Evolutionary conservation across 2,113 vertebrate species (phyloP), one percentile per base, ranked within the genome.

Genomic region (Pollimyrus isidori): DNA sequence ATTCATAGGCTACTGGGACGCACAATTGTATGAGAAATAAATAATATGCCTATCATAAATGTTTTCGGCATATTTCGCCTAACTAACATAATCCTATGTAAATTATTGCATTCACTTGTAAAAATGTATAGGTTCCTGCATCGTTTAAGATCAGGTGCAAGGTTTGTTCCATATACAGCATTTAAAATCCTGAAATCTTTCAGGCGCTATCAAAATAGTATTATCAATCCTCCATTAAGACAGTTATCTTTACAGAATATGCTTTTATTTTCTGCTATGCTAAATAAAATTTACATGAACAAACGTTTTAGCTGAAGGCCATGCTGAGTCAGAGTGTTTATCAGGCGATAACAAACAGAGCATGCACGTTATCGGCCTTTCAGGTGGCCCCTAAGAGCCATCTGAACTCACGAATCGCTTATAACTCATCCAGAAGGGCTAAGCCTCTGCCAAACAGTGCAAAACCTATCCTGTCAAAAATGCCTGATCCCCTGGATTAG

Each of bases 361-460:
- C 91, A 91, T 91, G 92, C 91, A 90, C 91, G 92, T 93, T 93
- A 94, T 94, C 94, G 93, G 92, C 94, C 94, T 95, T 94, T 91
- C 92, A 65, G 84, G 93, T 93, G 92, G 94, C 93, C 92, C 93
- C 87, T 91, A 1, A 90, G 92, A 94, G 93, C 94, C 92, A 93
- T 95, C 93, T 93, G 94, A 95, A 95, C 86, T 93, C 23, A 92
- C 93, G 94, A 93, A 94, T 94, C 93, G 95, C 95, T 95, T 93
- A 92, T 90, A 94, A 94, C 92, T 90, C 92, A 95, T 96, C 93
- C 91, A 92, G 90, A 90, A 92, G 93, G 94, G 92, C 92, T 96
- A 96, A 96, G 93, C 94, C 94, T 91, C 95, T 90, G 26, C 94
- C 95, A 96, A 96, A 96, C 95, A 96, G 93, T 94, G 92, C 92